Base-by-base conservation (phyloP, 2,113 vertebrate species). In the Australoheros scitulus region DNA sequence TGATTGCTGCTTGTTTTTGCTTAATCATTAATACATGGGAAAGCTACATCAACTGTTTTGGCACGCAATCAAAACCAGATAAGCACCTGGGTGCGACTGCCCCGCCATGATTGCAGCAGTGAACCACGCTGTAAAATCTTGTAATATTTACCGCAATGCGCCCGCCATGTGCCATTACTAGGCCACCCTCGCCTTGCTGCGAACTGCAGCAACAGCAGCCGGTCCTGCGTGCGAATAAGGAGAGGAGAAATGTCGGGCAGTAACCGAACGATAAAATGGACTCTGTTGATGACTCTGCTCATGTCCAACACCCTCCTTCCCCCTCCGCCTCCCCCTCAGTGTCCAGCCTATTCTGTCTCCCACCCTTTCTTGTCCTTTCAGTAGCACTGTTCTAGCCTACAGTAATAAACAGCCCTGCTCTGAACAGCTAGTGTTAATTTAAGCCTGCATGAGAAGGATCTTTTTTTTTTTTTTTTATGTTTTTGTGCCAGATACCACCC, bases 41-140 rank as follows among this genome's bases (percentile, higher is more conserved):
- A 65, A 61, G 34, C 83, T 57, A 56, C 77, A 22, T 1, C 11
- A 88, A 91, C 93, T 94, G 72, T 83, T 89, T 89, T 96, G 95
- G 95, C 95, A 94, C 79, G 14, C 88, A 87, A 92, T 96, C 95
- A 96, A 94, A 92, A 91, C 81, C 94, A 94, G 94, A 96, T 94
- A 95, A 96, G 95, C 95, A 93, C 91, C 92, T 95, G 95, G 95
- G 95, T 93, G 95, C 93, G 95, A 96, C 95, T 93, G 96, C 91
- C 95, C 93, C 80, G 92, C 96, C 96, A 94, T 93, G 96, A 96
- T 95, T 96, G 96, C 94, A 93, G 94, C 94, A 94, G 94, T 83
- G 92, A 93, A 93, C 91, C 89, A 78, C 15, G 77, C 77, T 76
- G 84, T 83, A 88, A 83, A 84, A 80, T 50, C 83, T 86, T 75